Percentiles rank a stretch among this genome's conserved stretches.
Evolutionary conservation across 2,797 vertebrate species (phyloP).

Genomic region (Eutrigla gurnardus): DNA sequence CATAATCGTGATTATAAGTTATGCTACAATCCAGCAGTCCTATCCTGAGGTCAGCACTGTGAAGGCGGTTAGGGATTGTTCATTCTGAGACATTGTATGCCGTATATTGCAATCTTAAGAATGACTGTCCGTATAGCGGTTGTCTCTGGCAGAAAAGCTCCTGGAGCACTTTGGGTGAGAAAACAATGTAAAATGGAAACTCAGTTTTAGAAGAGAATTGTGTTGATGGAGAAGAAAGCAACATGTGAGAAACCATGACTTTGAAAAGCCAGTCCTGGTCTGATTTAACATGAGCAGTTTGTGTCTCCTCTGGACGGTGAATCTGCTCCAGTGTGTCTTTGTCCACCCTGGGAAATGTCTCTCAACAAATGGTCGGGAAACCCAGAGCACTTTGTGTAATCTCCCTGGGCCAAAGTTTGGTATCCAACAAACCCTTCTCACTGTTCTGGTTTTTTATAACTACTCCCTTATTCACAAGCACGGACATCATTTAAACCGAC

Average conservation of each 20-base stretch:
- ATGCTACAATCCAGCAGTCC: no score
- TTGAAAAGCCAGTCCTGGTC: slow-evolving; percentile 3
- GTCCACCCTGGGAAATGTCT: slow-evolving; percentile 33
- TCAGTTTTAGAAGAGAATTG: background rate
- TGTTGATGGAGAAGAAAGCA: background rate
- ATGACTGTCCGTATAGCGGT: no score
- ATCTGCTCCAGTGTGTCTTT: slow-evolving; percentile 30
- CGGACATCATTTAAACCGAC: slow-evolving; percentile 40
- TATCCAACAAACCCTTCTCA: slow-evolving; percentile 18
- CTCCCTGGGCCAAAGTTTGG: slow-evolving; percentile 8
- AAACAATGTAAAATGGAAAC: no score
- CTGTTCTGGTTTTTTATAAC: background rate
- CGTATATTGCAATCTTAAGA: no score
- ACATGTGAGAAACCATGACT: slow-evolving; percentile 15
- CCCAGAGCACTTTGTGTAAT: slow-evolving; percentile 26
- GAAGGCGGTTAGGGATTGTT: no score
- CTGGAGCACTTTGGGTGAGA: no score
- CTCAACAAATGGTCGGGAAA: slow-evolving; percentile 5
- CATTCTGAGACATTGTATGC: no score
- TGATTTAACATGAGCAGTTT: slow-evolving; percentile 33
- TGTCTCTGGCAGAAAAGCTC: no score
- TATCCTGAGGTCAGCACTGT: no score
- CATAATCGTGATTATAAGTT: no score
- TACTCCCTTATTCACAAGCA: slow-evolving; percentile 21
- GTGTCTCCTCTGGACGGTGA: background rate